phyloP scores from a whole-genome alignment of 2,888 invertebrate genomes.

The Emesis russula region DNA sequence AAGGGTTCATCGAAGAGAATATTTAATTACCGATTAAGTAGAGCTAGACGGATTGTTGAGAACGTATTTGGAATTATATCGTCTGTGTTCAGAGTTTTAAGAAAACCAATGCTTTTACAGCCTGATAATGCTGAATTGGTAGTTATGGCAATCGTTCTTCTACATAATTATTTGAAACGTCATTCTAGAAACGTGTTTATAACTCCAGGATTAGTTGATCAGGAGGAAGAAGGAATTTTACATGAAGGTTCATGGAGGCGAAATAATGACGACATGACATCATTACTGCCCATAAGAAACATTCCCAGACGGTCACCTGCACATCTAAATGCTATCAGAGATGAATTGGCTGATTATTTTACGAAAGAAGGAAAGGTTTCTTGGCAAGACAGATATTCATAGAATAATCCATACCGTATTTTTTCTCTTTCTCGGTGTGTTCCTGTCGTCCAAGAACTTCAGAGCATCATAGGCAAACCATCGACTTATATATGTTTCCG shows the following conservation, averaged over 20 bases:
- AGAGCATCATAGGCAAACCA: too few species aligned
- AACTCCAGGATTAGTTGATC: conserved; percentile 65
- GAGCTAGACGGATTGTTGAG: not conserved
- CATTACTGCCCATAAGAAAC: conserved; percentile 73
- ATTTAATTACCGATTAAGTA: conserved; percentile 9
- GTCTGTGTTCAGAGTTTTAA: not conserved
- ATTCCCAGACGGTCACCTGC: conserved; percentile 73
- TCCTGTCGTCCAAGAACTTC: too few species aligned
- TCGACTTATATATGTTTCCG: too few species aligned
- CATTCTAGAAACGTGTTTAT: not conserved
- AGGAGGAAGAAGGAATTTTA: conserved; percentile 48
- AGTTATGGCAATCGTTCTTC: not conserved
- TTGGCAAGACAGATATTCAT: conserved; percentile 78
- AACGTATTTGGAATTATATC: not conserved
- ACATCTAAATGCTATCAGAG: conserved; percentile 73
- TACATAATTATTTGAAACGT: not conserved
- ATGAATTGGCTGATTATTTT: conserved; percentile 75
- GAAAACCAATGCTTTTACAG: not conserved
- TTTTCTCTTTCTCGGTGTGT: too few species aligned
- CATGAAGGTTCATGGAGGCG: conserved; percentile 59
- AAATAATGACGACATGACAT: conserved; percentile 63
- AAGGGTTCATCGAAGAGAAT: conserved; percentile 23
- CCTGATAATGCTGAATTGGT: not conserved
- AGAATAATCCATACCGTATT: conserved; percentile 20
- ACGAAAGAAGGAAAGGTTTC: conserved; percentile 76